These are phyloP conservation scores for Brachionus rubens DNA, from an alignment of 1,140 invertebrate species.

Conservation along the genomic window DNA sequence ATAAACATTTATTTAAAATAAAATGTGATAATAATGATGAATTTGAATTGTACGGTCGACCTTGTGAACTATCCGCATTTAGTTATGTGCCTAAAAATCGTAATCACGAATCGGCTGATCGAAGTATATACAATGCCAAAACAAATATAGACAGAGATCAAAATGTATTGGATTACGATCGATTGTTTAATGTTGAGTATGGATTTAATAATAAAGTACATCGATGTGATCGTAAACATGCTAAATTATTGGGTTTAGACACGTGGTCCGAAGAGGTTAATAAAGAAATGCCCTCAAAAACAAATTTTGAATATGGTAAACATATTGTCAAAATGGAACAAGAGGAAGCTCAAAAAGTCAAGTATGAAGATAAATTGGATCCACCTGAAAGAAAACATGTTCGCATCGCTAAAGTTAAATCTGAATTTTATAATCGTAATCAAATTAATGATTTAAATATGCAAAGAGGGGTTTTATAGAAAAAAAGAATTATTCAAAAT, in stretches of 20 bases:
- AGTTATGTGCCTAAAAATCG: constrained; percentile 54
- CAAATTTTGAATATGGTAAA: constrained; percentile 58
- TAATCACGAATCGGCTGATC: constrained; percentile 50
- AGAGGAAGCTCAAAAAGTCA: not conserved
- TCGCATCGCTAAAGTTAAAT: constrained; percentile 53
- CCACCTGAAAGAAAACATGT: constrained; percentile 56
- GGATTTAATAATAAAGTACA: constrained; percentile 58
- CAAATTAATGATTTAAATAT: constrained; percentile 50
- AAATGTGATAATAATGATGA: constrained; percentile 52
- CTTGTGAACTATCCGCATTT: constrained; percentile 58
- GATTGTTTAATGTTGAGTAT: constrained; percentile 52
- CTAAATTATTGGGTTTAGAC: constrained; percentile 55
- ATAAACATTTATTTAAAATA: constrained; percentile 43
- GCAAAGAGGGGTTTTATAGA: not conserved
- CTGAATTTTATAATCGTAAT: constrained; percentile 58
- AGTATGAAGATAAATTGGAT: constrained; percentile 49
- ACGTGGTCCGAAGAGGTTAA: constrained; percentile 29
- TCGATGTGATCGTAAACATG: constrained; percentile 59
- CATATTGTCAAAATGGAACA: constrained; percentile 49
- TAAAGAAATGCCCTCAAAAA: constrained; percentile 55
- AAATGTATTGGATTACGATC: constrained; percentile 52
- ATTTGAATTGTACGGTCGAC: constrained; percentile 53
- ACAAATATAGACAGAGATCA: not conserved
- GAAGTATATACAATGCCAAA: constrained; percentile 48
- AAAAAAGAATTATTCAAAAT: not conserved